These are phyloP conservation scores for Poeciliopsis prolifica DNA, from an alignment of 2,113 vertebrate genomes.

Conservation along the genomic window DNA sequence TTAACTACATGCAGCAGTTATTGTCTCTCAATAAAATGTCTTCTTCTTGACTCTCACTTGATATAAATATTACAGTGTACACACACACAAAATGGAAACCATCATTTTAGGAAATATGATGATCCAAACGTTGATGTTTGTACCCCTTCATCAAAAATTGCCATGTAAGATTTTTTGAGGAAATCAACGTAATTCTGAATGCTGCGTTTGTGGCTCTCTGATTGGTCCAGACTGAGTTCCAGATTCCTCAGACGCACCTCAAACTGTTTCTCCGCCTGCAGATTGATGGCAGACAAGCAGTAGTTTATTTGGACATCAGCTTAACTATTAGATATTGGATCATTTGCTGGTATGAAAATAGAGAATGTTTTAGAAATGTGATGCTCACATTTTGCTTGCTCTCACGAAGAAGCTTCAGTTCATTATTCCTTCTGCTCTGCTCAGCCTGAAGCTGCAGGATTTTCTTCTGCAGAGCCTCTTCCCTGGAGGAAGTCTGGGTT, in stretches of 20 bases:
- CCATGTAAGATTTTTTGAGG: conserved; percentile 85
- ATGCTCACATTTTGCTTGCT: conserved; percentile 70
- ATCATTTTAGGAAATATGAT: conserved; percentile 67
- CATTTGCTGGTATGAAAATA: background rate
- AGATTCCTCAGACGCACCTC: conserved; percentile 85
- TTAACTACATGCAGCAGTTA: background rate
- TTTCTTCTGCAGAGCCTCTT: conserved; percentile 81
- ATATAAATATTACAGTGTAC: conserved; percentile 24
- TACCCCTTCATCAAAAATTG: conserved; percentile 83
- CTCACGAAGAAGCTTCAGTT: conserved; percentile 78
- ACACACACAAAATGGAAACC: background rate
- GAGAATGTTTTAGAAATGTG: background rate
- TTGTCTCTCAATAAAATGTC: background rate
- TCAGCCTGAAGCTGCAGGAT: conserved; percentile 84
- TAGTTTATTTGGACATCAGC: background rate
- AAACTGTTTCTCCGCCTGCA: conserved; percentile 81
- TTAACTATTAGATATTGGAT: background rate
- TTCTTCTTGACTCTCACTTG: background rate
- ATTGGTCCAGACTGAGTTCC: conserved; percentile 86
- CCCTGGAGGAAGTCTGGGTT: conserved; percentile 74
- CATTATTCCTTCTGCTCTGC: conserved; percentile 79
- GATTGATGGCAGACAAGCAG: conserved; percentile 21
- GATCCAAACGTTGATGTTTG: conserved; percentile 50
- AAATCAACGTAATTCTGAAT: conserved; percentile 89
- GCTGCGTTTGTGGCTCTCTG: conserved; percentile 86